Conservation (phyloP, 53 echinoderm and acorn worm species). For the Henricia sp. region DNA sequence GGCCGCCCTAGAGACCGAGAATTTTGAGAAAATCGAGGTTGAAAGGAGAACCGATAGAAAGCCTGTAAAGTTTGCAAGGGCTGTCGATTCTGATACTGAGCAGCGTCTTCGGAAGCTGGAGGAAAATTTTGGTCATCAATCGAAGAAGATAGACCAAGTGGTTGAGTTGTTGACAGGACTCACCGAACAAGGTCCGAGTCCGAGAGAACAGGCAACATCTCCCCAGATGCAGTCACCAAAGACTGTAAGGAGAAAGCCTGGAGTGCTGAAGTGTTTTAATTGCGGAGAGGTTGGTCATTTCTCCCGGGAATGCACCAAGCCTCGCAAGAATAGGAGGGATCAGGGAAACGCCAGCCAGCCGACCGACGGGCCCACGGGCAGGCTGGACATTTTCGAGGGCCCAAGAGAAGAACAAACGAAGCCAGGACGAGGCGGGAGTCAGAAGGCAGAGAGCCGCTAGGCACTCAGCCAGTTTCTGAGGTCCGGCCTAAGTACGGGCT, state of each 20-base stretch:
- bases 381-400: constrained; percentile 21
- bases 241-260: not conserved
- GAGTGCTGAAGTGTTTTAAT: not conserved
- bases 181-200: not conserved
- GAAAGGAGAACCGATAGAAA: too few species aligned
- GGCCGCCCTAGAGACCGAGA: too few species aligned
- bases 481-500: not conserved
- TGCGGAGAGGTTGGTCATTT: constrained; percentile 3
- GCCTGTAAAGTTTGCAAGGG: too few species aligned
- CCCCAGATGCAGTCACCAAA: not conserved
- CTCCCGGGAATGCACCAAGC: too few species aligned
- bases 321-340: too few species aligned
- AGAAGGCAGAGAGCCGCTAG: constrained; percentile 8
- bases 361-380: too few species aligned
- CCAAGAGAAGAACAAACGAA: not conserved
- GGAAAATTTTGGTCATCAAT: constrained; percentile 1
- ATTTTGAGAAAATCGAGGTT: too few species aligned
- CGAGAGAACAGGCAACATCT: not conserved
- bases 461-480: not conserved
- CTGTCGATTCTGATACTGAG: too few species aligned
- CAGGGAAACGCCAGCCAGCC: constrained; percentile 33
- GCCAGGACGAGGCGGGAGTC: not conserved
- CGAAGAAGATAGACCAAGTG: not conserved
- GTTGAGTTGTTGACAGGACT: constrained; percentile 14
- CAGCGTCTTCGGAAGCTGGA: too few species aligned